phyloP scores from a whole-genome alignment of 2,888 invertebrate genomes.

The Drosophila paramelanica region DNA sequence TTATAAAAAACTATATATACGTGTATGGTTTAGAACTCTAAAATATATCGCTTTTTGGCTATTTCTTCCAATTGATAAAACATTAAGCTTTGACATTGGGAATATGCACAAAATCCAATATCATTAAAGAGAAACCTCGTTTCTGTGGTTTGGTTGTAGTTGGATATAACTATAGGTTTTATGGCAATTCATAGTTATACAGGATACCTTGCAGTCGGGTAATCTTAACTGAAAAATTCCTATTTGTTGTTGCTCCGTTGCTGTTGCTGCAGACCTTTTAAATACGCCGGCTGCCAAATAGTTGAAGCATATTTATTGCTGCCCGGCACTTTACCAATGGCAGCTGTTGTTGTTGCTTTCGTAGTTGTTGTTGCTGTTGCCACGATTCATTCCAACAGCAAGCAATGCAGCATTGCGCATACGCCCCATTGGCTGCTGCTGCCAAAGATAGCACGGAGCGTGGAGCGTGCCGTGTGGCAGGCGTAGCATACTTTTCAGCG shows the following conservation, averaged over 20 bases:
- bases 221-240: not conserved
- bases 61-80: too few species aligned
- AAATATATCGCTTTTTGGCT: too few species aligned
- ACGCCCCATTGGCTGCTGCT: slow-evolving; percentile 58
- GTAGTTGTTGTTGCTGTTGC: slow-evolving; percentile 26
- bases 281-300: slow-evolving; percentile 75
- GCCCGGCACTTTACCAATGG: slow-evolving; percentile 29
- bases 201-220: not conserved
- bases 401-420: slow-evolving; percentile 69
- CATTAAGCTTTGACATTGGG: too few species aligned
- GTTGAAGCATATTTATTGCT: slow-evolving; percentile 79
- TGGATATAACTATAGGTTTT: too few species aligned
- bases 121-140: too few species aligned
- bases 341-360: slow-evolving; percentile 33
- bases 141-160: too few species aligned
- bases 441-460: not conserved
- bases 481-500: slow-evolving; percentile 48
- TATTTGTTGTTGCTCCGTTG: slow-evolving; percentile 36
- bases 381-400: slow-evolving; percentile 5
- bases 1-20: too few species aligned
- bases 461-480: slow-evolving; percentile 14
- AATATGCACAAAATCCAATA: too few species aligned
- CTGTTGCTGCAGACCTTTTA: slow-evolving; percentile 59
- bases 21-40: too few species aligned
- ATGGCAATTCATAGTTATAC: too few species aligned